Evolutionary conservation across 2,113 vertebrate genomes (phyloP), one percentile per base, ranked within the genome.

Genomic region (Semnornis frantzii): DNA sequence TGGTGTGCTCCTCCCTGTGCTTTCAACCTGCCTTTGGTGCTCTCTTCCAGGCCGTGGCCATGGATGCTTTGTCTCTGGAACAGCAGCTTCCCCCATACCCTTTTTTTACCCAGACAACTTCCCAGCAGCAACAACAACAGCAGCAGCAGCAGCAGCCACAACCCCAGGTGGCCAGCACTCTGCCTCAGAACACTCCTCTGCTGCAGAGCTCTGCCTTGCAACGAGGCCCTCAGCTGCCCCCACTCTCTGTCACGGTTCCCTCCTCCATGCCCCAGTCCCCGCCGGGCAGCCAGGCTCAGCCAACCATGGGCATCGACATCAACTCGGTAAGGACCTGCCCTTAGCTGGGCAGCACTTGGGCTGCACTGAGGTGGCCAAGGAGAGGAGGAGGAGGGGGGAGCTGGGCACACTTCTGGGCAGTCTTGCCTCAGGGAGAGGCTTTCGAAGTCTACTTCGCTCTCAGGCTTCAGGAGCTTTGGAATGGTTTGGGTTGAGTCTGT

Each of bases 21-120:
- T 30, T 15, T 31, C n/a, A 54, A 69, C 31, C 10, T 89, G 39
- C 89, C 8, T 24, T 15, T 15, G 6, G 7, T 39, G 59, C 33
- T 83, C 10, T 82, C 81, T 83, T 84, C 3, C 89, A 99, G 99
- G 97, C 98, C 0, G 90, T 99, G 96, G 96, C 98, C 18, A 98
- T 99, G 96, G 99, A 99, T 4, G 97, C 98, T 0, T 83, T 99
- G 95, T 98, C 98, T 62, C 97, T 99, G 97, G 99, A 99, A 93
- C 99, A 99, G 97, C 99, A 99, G 97, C 98, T 99, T 57, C 97
- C 98, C 6, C 98, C 99, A 16, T 99, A 98, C 14, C 97, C 99
- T 1, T 98, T 99, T 94, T 99, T 99, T 96, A 98, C 98, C 94
- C 99, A 99, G 96, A 91, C 98, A 8, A 98, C 98, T 11, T 97